Base-by-base conservation (phyloP, 2,888 invertebrate genomes). In the Cactoblastis cactorum region DNA sequence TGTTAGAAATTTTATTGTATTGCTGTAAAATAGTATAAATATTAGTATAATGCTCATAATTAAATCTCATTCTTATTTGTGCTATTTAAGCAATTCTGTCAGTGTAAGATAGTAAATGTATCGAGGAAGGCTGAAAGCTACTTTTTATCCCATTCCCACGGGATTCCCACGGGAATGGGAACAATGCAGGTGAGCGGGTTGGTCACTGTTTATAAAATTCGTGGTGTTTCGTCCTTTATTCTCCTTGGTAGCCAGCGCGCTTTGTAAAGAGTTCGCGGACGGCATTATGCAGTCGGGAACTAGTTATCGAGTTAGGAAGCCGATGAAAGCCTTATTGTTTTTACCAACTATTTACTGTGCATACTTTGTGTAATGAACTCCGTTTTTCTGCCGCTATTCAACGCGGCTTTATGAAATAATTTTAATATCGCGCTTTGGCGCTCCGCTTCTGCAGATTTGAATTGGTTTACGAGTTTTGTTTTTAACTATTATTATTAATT, bases 261-360 rank as follows among this genome's bases (percentile, higher is more conserved):
- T 33, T 45, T 45, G 45, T 45, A 12, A 34, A 33, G 32, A 45
- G 45, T 45, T 45, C 45, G 9, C 33, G 15, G 17, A 17, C 11
- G 33, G n/a, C 43, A 43, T 43, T 24, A 28, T 43, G 43, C 43
- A 43, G 9, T 9, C 18, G 18, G 45, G 45, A 45, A 45, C 45
- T 34, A 45, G 45, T 45, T 45, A 45, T 45, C 33, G 33, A 45
- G 45, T 45, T 45, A 33, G 45, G 45, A 18, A 11, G 43, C 28
- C 24, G 43, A 43, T 43, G 24, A 11, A 43, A 43, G 15, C 43
- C 18, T 34, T 33, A 45, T 45, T 45, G 45, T 45, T 45, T 45
- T 45, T 45, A 33, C 33, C 18, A 33, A 33, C 45, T 45, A 45
- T 19, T 18, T 45, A 12, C 33, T 45, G 33, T 18, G 45, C 33